Evolutionary conservation across 53 echinoderm and acorn worm genomes (phyloP), one percentile per base, ranked within the genome.

Genomic region (Antedon mediterranea): DNA sequence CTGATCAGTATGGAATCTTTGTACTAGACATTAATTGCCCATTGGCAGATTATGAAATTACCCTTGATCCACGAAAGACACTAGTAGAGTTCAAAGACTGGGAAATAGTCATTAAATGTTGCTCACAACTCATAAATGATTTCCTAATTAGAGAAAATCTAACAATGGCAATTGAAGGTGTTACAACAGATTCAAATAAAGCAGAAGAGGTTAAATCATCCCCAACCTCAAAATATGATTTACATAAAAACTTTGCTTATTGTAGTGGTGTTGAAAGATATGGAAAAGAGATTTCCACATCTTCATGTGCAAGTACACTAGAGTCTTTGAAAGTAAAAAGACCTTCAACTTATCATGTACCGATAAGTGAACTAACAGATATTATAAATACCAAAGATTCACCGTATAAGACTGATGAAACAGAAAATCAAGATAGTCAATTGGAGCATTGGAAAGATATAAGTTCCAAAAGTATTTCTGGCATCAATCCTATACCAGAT

Each of bases 51-150:
- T 98, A 90, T 72, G 98, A 98, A 77, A 90, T 98, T 74, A 83
- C 85, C 28, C 77, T 89, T 31, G 92, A 98, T 31, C 90, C 92
- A 4, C 30, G 84, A 28, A 86, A 98, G 71, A 92, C 98, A 27
- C 80, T 92, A 70, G 85, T 98, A n/a, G 92, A 98, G 80, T 98
- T 98, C 31, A 86, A 82, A 74, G 90, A 98, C 32, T 98, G 98
- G 98, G 74, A 76, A 31, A 80, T 78, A 20, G 78, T 83, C 3
- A 34, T 92, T 70, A 27, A 32, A 29, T 98, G 90, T 83, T 71
- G 92, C 31, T 82, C 92, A 71, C 77, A 86, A 43, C 71, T 92
- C 26, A 78, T 98, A 30, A 43, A 57, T 5, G 32, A 77, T 30
- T 98, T 98, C 72, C 86, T 98, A 57, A 30, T 43, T 3, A 77